phyloP scores from a whole-genome alignment of 2,113 vertebrate genomes.

The Phaethon lepturus region DNA sequence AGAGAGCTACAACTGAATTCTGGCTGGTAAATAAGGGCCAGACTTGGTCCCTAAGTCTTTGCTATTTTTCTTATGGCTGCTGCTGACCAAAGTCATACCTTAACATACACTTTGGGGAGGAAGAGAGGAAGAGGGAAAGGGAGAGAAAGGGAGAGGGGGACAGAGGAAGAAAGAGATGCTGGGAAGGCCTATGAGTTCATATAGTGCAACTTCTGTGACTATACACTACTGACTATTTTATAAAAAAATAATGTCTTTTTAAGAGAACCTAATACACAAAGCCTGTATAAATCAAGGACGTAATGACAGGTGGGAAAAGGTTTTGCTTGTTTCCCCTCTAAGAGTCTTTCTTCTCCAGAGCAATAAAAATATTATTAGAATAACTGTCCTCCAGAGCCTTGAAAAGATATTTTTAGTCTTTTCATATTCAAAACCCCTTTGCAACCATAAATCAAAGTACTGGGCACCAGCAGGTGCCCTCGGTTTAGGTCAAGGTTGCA shows the following conservation, averaged over 20 bases:
- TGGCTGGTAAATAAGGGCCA: neutral
- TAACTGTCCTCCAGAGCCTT: neutral
- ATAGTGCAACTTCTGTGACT: neutral
- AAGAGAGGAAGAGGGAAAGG: accelerated
- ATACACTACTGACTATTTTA: neutral
- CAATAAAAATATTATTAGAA: neutral
- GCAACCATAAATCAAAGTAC: neutral
- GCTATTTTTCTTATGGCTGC: neutral
- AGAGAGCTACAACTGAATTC: neutral
- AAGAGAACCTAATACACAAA: neutral
- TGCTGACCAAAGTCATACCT: neutral
- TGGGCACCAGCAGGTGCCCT: neutral
- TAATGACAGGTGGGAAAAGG: neutral
- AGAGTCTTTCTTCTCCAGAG: neutral
- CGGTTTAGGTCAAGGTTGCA: neutral
- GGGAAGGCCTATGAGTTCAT: neutral
- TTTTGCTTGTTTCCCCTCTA: neutral
- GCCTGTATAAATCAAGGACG: neutral
- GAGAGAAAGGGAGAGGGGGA: too few species aligned
- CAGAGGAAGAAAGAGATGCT: neutral
- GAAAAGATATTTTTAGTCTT: neutral
- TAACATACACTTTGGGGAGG: neutral
- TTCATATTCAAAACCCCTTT: neutral
- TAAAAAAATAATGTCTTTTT: neutral
- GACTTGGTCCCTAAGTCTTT: neutral